These are phyloP conservation scores for Hylyphantes graminicola DNA, from an alignment of 1,140 invertebrate genomes.

Conservation along the genomic window DNA sequence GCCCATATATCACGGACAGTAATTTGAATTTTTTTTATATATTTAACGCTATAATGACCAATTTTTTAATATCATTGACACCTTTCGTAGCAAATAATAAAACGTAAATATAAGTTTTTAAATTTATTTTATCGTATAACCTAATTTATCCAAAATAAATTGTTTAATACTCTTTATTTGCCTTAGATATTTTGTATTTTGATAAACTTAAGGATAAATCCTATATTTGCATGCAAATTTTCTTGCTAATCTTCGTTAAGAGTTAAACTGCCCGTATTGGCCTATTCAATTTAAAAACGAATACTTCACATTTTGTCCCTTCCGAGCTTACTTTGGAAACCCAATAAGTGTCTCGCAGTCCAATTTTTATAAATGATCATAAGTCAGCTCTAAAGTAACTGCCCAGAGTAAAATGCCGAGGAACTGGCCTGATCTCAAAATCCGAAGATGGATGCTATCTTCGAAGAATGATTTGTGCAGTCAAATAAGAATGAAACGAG, in stretches of 20 bases:
- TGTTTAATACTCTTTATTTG: too few relatives aligned
- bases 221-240: background rate
- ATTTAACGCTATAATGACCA: too few relatives aligned
- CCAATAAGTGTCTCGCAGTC: conserved; percentile 9
- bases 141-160: too few relatives aligned
- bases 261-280: background rate
- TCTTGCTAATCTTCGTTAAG: background rate
- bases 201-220: too few relatives aligned
- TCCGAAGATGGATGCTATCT: conserved; percentile 51
- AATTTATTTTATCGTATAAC: too few relatives aligned
- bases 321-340: conserved; percentile 10
- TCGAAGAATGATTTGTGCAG: conserved; percentile 49
- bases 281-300: background rate
- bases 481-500: conserved; percentile 18
- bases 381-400: conserved; percentile 46
- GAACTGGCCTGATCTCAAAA: conserved; percentile 34
- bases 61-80: too few relatives aligned
- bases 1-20: too few relatives aligned
- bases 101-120: too few relatives aligned
- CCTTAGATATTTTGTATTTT: too few relatives aligned
- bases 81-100: too few relatives aligned
- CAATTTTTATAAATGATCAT: conserved; percentile 44
- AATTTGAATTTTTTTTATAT: too few relatives aligned
- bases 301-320: too few relatives aligned
- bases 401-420: conserved; percentile 24